Percentiles rank a stretch among this genome's conserved stretches.
Conservation (phyloP, 2,888 invertebrate genomes). For the Hirtodrosophila alboralis region DNA sequence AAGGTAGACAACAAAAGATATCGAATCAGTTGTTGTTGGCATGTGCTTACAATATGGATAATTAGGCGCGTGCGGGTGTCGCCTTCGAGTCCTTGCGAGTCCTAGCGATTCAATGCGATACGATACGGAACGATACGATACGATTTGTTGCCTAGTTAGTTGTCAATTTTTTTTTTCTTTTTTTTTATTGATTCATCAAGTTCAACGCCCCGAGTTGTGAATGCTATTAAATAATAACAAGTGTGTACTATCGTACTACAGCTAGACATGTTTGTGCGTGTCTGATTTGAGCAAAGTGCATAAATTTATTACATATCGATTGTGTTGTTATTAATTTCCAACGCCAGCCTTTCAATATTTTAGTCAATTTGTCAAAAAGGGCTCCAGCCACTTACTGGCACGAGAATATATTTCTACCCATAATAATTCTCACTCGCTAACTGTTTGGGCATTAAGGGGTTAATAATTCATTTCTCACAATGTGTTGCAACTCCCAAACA, state of each 20-base stretch:
- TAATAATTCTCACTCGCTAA: constrained; percentile 3
- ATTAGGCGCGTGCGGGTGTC: constrained; percentile 45
- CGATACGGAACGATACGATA: constrained; percentile 15
- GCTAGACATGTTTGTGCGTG: constrained; percentile 58
- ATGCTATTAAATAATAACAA: constrained; percentile 65
- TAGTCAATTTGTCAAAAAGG: constrained; percentile 73
- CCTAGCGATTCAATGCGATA: constrained; percentile 2
- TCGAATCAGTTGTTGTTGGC: constrained; percentile 11
- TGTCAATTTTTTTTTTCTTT: no score
- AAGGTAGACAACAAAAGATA: constrained; percentile 30
- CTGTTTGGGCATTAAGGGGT: constrained; percentile 41
- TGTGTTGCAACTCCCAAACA: constrained; percentile 29
- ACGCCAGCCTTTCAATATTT: constrained; percentile 70
- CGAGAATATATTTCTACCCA: neutral
- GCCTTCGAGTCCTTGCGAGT: constrained; percentile 13
- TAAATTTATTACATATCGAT: constrained; percentile 77
- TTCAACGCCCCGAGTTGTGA: constrained; percentile 60
- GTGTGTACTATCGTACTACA: neutral
- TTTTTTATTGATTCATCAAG: constrained; percentile 45
- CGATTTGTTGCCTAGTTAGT: constrained; percentile 22
- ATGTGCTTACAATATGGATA: constrained; percentile 48
- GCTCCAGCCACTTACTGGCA: constrained; percentile 14
- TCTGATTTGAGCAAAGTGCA: constrained; percentile 59
- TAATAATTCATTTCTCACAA: constrained; percentile 68
- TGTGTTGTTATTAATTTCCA: constrained; percentile 63